Base-by-base conservation (phyloP, 2,888 invertebrate species). In the Pemphredon lugubris region DNA sequence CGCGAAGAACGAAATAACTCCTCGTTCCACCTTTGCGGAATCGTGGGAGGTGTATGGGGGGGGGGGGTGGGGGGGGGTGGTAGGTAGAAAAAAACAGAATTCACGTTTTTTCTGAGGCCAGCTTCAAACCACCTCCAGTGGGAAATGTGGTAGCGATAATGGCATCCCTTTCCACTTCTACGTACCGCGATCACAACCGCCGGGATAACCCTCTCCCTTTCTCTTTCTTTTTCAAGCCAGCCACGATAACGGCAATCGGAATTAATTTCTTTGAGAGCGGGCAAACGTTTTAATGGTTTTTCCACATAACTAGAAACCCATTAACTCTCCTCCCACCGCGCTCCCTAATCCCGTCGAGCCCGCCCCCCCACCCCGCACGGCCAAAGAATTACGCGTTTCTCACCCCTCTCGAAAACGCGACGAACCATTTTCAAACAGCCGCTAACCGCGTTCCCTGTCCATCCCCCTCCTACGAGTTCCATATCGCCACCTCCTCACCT, bases 261-360 rank as follows among this genome's bases (percentile, higher is more conserved):
- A 86, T 87, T 86, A 86, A 88, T 86, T 86, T 83, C 77, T 82
- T 83, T 81, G 76, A 76, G 73, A 73, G 63, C 69, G 71, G 64
- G 73, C 73, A 74, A 84, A 82, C 75, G 74, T 81, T 87, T 83
- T 81, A 79, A 84, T 80, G 76, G 69, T 77, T 84, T 79, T 73
- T 77, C 73, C 65, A 75, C 70, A 72, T 72, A 82, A 83, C 76
- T 79, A 79, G 79, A 82, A 86, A 86, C 83, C 85, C 84, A 87
- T 87, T 87, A 84, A 81, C 75, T 76, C 64, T 50, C 37, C 66
- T 44, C 45, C 53, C 47, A 51, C 42, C 70, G 59, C 58, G 64
- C 40, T n/a, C n/a, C n/a, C n/a, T n/a, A n/a, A n/a, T n/a, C n/a
- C n/a, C n/a, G 18, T 45, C 5, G n/a, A 68, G 42, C 18, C 40